Percentiles rank a stretch among this genome's conserved stretches.
phyloP scores from a whole-genome alignment of 2,113 vertebrate species.

The Setophaga coronata region DNA sequence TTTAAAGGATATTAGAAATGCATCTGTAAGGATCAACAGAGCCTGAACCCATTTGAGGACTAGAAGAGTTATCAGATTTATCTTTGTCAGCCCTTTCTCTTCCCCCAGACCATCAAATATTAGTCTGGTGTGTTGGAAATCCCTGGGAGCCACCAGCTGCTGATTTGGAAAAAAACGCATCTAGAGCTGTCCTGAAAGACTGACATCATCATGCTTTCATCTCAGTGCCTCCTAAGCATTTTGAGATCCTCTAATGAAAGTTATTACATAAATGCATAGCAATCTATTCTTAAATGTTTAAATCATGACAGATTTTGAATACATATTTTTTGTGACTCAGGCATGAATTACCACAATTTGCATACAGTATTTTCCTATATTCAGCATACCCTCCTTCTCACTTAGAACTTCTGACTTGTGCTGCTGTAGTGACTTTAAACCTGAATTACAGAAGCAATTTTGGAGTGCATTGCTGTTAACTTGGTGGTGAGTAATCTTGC shows the following conservation, averaged over 20 bases:
- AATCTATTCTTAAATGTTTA: constrained; percentile 33
- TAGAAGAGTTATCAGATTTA: not conserved
- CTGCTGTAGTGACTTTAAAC: not conserved
- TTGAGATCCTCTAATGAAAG: not conserved
- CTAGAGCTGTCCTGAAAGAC: not conserved
- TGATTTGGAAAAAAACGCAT: not conserved
- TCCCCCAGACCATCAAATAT: not conserved
- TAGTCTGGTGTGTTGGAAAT: not conserved
- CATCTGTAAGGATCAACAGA: not conserved
- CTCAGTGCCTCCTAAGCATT: not conserved
- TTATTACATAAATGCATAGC: constrained; percentile 35
- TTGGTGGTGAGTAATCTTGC: not conserved
- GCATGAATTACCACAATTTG: constrained; percentile 35
- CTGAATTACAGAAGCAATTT: constrained; percentile 8
- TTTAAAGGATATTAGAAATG: not conserved
- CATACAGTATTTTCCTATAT: constrained; percentile 19
- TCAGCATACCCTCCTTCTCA: not conserved
- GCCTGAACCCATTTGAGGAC: not conserved
- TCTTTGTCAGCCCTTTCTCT: not conserved
- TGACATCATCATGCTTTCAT: not conserved
- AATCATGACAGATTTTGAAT: constrained; percentile 42
- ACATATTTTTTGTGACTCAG: constrained; percentile 26
- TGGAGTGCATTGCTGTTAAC: not conserved
- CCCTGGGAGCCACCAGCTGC: not conserved
- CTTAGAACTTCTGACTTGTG: not conserved